Conservation (phyloP, 2,113 vertebrate species). For the Phaethon lepturus region DNA sequence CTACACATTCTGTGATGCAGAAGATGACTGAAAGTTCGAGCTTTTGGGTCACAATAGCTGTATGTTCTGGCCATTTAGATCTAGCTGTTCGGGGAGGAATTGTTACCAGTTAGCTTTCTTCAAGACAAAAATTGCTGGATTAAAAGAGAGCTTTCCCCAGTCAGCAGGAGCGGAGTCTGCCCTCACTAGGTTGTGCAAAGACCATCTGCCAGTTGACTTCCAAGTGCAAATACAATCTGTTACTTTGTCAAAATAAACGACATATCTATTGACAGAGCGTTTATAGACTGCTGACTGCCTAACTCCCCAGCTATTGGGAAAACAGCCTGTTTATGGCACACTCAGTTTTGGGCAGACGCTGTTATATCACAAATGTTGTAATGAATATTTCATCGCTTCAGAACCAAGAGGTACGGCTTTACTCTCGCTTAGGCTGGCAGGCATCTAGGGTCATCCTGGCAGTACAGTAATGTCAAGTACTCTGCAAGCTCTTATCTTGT, state of each 20-base stretch:
- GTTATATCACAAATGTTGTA: background rate
- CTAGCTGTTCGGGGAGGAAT: background rate
- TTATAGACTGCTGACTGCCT: slow-evolving; percentile 8
- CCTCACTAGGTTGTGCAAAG: background rate
- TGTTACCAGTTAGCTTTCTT: background rate
- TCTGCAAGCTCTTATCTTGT: background rate
- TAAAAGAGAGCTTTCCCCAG: background rate
- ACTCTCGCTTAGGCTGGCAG: background rate
- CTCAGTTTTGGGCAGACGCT: background rate
- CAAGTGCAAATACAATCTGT: slow-evolving; percentile 5
- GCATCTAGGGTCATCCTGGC: background rate
- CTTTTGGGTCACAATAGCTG: background rate
- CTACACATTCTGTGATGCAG: background rate
- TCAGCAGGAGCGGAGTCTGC: background rate
- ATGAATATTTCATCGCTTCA: background rate
- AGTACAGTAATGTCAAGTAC: background rate
- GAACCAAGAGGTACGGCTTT: background rate
- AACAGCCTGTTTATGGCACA: background rate
- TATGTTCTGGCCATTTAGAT: rapidly evolving
- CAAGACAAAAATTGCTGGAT: background rate
- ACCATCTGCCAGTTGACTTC: slow-evolving; percentile 55
- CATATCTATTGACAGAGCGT: background rate
- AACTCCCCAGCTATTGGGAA: background rate
- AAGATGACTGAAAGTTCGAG: background rate
- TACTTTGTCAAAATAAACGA: slow-evolving; percentile 57